These are phyloP conservation scores for Empidonax traillii DNA, from an alignment of 2,113 vertebrate species.

Conservation along the genomic window DNA sequence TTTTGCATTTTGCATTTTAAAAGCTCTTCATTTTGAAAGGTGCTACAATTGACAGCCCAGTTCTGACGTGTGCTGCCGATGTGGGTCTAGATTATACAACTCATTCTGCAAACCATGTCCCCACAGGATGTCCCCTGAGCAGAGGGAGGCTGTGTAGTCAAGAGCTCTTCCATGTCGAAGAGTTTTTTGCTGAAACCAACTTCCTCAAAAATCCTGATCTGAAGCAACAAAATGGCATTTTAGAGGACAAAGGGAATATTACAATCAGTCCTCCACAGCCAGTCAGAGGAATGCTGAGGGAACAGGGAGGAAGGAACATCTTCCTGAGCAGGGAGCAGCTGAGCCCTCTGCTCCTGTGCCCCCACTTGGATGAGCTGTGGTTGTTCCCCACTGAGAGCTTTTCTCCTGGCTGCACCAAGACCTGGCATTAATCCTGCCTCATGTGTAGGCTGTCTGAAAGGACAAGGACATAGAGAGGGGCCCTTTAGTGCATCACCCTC, in stretches of 20 bases:
- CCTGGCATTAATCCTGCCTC: not conserved
- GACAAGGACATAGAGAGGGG: not conserved
- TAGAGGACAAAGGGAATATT: not conserved
- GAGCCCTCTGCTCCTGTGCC: not conserved
- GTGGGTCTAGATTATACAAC: not conserved
- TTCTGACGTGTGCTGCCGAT: not conserved
- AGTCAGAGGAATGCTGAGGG: not conserved
- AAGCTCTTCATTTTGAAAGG: not conserved
- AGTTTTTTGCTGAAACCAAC: not conserved
- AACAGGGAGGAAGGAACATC: not conserved
- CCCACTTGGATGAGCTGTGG: accelerated
- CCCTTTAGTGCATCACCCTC: not conserved
- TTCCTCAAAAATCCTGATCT: not conserved
- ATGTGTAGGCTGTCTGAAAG: not conserved
- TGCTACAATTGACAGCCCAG: not conserved
- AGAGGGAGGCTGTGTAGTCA: not conserved
- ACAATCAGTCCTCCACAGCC: not conserved
- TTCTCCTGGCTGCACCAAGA: not conserved
- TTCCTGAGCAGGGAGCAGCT: not conserved
- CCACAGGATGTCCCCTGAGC: not conserved
- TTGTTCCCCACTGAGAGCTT: accelerated
- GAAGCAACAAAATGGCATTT: not conserved
- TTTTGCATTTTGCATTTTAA: not conserved
- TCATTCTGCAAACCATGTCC: not conserved
- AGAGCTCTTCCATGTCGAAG: not conserved